Conservation (phyloP, 2,797 vertebrate species). For the Channa striata region DNA sequence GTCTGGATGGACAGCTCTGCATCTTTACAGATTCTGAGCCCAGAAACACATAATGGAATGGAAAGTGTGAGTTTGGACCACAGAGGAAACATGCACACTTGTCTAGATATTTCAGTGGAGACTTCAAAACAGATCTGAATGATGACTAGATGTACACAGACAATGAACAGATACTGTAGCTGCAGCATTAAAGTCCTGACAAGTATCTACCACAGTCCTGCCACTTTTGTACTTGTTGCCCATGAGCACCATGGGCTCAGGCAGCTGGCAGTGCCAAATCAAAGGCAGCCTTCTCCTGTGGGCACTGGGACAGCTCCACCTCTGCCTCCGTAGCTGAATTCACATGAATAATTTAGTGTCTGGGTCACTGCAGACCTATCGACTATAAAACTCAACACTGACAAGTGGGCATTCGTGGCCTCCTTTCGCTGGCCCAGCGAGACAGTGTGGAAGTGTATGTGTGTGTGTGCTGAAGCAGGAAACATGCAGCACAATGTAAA, state of each 20-base stretch:
- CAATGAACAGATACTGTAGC: background rate
- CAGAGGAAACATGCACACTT: conserved; percentile 27
- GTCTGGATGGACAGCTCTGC: conserved; percentile 51
- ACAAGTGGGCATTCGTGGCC: conserved; percentile 48
- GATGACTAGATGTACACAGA: background rate
- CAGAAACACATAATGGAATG: conserved; percentile 41
- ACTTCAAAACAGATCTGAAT: conserved; percentile 10
- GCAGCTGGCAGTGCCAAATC: conserved; percentile 74
- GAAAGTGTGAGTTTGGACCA: conserved; percentile 52
- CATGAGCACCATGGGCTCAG: conserved; percentile 67
- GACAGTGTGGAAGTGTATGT: conserved; percentile 29
- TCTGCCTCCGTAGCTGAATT: conserved; percentile 36
- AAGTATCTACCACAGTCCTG: conserved; percentile 56
- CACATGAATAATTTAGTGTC: conserved; percentile 26
- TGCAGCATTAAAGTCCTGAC: conserved; percentile 31
- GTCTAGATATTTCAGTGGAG: conserved; percentile 31
- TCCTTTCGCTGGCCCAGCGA: conserved; percentile 27
- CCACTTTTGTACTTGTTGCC: conserved; percentile 58
- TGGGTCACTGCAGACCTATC: conserved; percentile 18
- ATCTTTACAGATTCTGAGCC: conserved; percentile 50
- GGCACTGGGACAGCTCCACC: conserved; percentile 38
- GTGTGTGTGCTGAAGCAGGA: conserved; percentile 76
- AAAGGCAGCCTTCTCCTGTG: conserved; percentile 69
- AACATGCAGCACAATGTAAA: conserved; percentile 87
- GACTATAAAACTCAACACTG: conserved; percentile 17